Conservation (phyloP, 2,888 invertebrate species). For the Lymantria dispar region DNA sequence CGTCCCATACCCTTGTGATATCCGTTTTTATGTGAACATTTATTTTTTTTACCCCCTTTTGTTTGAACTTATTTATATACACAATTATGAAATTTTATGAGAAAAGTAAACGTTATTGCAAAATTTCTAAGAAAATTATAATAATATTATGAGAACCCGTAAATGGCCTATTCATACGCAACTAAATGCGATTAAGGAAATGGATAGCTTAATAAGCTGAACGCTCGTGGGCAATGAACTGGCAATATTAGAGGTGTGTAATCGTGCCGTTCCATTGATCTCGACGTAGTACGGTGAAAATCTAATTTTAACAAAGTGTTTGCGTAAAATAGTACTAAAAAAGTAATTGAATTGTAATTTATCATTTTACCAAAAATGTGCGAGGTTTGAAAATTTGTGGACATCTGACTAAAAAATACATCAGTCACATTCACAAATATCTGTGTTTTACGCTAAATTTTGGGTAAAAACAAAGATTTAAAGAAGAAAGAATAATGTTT, state of each 20-base stretch:
- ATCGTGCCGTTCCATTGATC: constrained; percentile 5
- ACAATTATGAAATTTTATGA: neutral
- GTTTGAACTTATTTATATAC: constrained; percentile 2
- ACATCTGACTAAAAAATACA: no score
- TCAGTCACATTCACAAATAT: no score
- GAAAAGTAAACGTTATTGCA: neutral
- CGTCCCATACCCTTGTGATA: constrained; percentile 33
- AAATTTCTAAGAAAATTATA: neutral
- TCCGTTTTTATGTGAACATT: constrained; percentile 29
- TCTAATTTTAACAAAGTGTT: neutral
- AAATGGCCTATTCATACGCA: neutral
- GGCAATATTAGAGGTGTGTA: constrained; percentile 16
- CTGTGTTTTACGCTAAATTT: no score
- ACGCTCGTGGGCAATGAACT: constrained; percentile 14
- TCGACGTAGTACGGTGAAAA: neutral
- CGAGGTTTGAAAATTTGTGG: no score
- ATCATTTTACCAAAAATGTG: no score
- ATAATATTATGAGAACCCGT: constrained; percentile 5
- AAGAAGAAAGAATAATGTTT: no score
- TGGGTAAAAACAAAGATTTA: no score
- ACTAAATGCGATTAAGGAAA: constrained; percentile 8
- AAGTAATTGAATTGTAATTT: neutral
- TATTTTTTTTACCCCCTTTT: constrained; percentile 29
- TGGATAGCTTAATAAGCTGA: constrained; percentile 14
- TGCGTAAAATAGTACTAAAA: neutral